Evolutionary conservation across 53 echinoderm and acorn worm species (phyloP).

Genomic region (Luidia sarsii): DNA sequence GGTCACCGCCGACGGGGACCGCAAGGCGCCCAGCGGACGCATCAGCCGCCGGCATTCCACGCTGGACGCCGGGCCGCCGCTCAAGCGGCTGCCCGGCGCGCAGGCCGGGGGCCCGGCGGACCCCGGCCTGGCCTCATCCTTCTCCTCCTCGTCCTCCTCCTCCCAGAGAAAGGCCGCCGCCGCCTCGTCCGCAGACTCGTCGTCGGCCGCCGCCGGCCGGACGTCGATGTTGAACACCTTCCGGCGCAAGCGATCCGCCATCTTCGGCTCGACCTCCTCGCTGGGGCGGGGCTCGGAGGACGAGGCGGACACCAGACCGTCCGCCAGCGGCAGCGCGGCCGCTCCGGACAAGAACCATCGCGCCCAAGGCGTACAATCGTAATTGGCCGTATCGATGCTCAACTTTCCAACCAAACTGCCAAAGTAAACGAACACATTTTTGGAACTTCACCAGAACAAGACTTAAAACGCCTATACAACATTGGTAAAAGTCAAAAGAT

Average conservation of each 20-base stretch:
- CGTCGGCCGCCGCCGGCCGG: slow-evolving; percentile 42
- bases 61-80: slow-evolving; percentile 13
- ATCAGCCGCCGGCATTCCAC: slow-evolving; percentile 50
- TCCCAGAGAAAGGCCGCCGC: slow-evolving; percentile 44
- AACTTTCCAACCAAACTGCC: too few relatives aligned
- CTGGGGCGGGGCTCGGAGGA: slow-evolving; percentile 2
- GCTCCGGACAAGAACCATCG: too few relatives aligned
- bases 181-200: slow-evolving; percentile 9
- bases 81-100: slow-evolving; percentile 44
- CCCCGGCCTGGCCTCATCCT: too few relatives aligned
- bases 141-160: slow-evolving; percentile 26
- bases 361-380: too few relatives aligned
- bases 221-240: slow-evolving; percentile 67
- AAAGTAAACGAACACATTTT: too few relatives aligned
- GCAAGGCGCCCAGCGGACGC: slow-evolving; percentile 6
- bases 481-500: too few relatives aligned
- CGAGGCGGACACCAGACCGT: neutral
- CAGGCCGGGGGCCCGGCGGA: too few relatives aligned
- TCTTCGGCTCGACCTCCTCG: slow-evolving; percentile 11
- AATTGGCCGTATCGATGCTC: too few relatives aligned
- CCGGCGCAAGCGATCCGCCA: slow-evolving; percentile 49
- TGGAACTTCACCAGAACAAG: too few relatives aligned
- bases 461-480: too few relatives aligned
- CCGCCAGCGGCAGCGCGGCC: too few relatives aligned
- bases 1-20: slow-evolving; percentile 10